Base-by-base conservation (phyloP, 2,797 vertebrate genomes). In the Hozukius guyotensis region DNA sequence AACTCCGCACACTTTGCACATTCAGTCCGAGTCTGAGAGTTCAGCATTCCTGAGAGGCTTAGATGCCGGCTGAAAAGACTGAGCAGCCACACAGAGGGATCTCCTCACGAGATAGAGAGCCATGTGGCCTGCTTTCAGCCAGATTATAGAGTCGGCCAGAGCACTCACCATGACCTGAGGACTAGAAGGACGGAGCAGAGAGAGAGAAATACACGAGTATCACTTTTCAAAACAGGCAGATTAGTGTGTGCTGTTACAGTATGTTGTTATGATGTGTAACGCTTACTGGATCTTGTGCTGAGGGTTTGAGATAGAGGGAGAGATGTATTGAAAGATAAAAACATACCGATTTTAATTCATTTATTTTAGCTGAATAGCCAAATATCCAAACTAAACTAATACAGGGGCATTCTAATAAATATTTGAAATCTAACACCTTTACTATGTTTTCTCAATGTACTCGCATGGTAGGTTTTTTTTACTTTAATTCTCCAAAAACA, bases 21-120 rank as follows among this genome's bases (percentile, higher is more conserved):
- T 77, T 84, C 71, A 66, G 84, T 79, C 64, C 20, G 59, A 83
- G 83, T 85, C 81, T 83, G 72, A 83, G 81, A 87, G 88, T 88
- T 84, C 80, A 85, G 89, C 94, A 95, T 95, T 95, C 94, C 93
- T 87, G 13, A 90, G 88, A 88, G 81, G 92, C 91, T 95, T 95
- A 95, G 92, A 88, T 89, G 72, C 72, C 38, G 82, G 84, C 83
- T 92, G 87, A 92, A 92, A 93, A 92, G 93, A 95, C 90, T 89
- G 89, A 93, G 87, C 84, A 91, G 90, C 82, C 80, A 85, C 91
- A 93, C 88, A 92, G 88, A 90, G 92, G 85, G 91, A 90, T 93
- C 88, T 93, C 92, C 93, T 94, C 93, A 92, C 82, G 81, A 93
- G 92, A 94, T 86, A 75, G 67, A 87, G 70, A 81, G 79, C 87